phyloP scores from a whole-genome alignment of 1,140 invertebrate genomes.

The Pteromalus puparum region DNA sequence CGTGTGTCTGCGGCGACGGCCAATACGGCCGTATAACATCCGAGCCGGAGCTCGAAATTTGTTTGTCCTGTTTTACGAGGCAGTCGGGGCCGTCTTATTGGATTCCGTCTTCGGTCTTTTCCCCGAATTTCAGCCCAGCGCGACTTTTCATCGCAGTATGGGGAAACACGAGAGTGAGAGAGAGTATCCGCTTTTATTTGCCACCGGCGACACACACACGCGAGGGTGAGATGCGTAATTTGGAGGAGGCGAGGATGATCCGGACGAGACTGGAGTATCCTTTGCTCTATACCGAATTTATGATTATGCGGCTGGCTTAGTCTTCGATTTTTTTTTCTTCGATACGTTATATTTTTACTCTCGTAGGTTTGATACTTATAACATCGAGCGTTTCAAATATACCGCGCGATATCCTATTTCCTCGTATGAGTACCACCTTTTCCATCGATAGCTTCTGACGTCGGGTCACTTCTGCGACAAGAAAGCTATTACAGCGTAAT shows the following conservation, averaged over 20 bases:
- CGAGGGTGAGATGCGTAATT: not conserved
- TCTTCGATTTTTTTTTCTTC: not conserved
- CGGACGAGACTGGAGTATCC: not conserved
- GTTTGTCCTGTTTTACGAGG: conserved; percentile 71
- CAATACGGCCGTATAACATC: conserved; percentile 41
- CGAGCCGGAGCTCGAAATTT: conserved; percentile 61
- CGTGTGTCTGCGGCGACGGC: not conserved
- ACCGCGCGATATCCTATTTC: not conserved
- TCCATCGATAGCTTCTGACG: not conserved
- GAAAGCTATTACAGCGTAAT: not conserved
- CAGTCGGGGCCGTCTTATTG: conserved; percentile 66
- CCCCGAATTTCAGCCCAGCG: not conserved
- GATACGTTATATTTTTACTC: too few relatives aligned
- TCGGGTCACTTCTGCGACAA: not conserved
- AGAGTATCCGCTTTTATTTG: conserved; percentile 36
- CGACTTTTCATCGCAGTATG: conserved; percentile 27
- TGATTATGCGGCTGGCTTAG: not conserved
- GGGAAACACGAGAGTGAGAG: not conserved
- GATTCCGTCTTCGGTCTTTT: conserved; percentile 57
- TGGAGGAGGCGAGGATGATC: not conserved
- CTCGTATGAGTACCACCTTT: not conserved
- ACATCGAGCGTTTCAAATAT: not conserved
- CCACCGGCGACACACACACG: not conserved
- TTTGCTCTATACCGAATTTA: not conserved
- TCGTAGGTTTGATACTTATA: too few relatives aligned